Percentiles rank a stretch among this genome's conserved stretches.
Conservation (phyloP, 2,888 invertebrate genomes). For the Blomia tropicalis region DNA sequence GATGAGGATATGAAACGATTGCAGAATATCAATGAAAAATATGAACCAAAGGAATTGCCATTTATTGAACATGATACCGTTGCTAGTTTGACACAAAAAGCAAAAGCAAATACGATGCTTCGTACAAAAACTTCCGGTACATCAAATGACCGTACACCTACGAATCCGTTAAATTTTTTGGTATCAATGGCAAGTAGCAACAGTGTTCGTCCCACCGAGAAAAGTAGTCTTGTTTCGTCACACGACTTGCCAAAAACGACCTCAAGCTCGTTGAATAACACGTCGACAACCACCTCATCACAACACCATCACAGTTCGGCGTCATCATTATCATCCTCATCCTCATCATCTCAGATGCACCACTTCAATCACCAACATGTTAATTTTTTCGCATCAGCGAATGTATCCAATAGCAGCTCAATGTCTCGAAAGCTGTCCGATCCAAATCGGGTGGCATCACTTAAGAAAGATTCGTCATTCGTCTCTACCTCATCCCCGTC, state of each 20-base stretch:
- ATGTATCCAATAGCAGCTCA: constrained; percentile 16
- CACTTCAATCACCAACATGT: constrained; percentile 2
- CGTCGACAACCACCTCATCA: not conserved
- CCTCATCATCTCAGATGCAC: constrained; percentile 3
- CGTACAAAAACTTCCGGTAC: constrained; percentile 31
- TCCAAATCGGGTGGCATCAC: constrained; percentile 14
- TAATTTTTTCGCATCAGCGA: constrained; percentile 13
- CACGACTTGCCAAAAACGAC: constrained; percentile 18
- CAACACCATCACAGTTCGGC: constrained; percentile 17
- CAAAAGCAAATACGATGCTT: constrained; percentile 29
- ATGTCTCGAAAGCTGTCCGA: constrained; percentile 24
- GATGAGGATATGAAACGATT: constrained; percentile 86
- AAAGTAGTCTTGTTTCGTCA: too few relatives aligned
- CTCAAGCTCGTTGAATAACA: constrained; percentile 11
- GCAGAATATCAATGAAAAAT: constrained; percentile 60
- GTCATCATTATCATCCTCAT: constrained; percentile 4
- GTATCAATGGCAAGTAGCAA: too few relatives aligned
- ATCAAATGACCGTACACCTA: not conserved
- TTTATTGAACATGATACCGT: not conserved
- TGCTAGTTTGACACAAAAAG: constrained; percentile 13
- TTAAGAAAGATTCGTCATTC: constrained; percentile 20
- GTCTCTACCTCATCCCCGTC: constrained; percentile 18
- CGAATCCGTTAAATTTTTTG: not conserved
- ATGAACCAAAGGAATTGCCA: constrained; percentile 43
- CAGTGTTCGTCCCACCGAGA: not conserved